Evolutionary conservation across 2,113 vertebrate genomes (phyloP).

Genomic region (Poecile atricapillus): DNA sequence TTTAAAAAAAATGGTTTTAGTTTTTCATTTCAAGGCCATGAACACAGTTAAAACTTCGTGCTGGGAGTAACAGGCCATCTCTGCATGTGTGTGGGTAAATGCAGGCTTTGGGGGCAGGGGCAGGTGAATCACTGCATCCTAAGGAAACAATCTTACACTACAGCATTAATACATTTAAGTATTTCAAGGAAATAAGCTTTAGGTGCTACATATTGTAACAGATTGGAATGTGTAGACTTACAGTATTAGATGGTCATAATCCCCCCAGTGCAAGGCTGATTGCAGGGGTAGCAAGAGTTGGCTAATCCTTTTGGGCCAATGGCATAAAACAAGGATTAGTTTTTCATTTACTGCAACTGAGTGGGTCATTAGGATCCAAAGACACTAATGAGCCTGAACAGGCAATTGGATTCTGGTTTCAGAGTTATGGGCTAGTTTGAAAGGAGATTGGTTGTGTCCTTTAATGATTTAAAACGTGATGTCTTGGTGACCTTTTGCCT

Average conservation of each 20-base stretch:
- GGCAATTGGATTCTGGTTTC: constrained; percentile 63
- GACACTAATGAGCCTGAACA: constrained; percentile 64
- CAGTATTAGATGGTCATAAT: constrained; percentile 60
- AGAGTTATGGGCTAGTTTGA: constrained; percentile 33
- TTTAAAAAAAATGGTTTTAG: neutral
- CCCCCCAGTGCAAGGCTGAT: constrained; percentile 36
- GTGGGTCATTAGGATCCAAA: constrained; percentile 67
- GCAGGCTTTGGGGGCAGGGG: neutral
- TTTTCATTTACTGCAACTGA: constrained; percentile 68
- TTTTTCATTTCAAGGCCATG: neutral
- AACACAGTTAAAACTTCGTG: neutral
- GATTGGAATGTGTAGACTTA: constrained; percentile 68
- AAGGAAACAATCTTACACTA: constrained; percentile 27
- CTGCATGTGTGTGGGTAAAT: neutral
- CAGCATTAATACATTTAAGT: constrained; percentile 36
- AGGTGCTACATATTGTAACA: constrained; percentile 64
- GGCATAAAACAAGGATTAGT: constrained; percentile 70
- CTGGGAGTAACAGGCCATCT: neutral
- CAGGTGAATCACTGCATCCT: neutral
- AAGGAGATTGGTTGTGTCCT: constrained; percentile 14
- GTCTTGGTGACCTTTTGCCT: constrained; percentile 3
- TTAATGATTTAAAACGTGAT: constrained; percentile 19
- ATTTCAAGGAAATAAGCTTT: constrained; percentile 59
- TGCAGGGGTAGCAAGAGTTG: constrained; percentile 60
- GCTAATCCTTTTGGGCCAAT: constrained; percentile 64